Percentiles rank a stretch among this genome's conserved stretches.
Evolutionary conservation across 2,113 vertebrate species (phyloP).

Genomic region (Gasterosteus aculeatus): DNA sequence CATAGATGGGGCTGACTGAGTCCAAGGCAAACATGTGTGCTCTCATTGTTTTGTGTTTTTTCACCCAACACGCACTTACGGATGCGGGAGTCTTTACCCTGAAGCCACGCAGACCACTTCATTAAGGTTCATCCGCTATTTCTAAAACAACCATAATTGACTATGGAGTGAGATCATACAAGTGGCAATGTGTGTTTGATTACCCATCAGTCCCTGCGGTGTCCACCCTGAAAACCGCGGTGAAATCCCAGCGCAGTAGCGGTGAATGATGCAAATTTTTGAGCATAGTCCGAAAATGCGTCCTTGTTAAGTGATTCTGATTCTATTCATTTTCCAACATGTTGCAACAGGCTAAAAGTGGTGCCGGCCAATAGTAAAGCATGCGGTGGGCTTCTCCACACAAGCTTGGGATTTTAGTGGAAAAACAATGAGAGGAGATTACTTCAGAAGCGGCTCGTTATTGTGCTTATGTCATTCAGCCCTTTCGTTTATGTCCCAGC

Average conservation of each 20-base stretch:
- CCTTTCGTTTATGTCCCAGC: background rate
- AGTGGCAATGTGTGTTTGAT: background rate
- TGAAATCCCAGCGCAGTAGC: background rate
- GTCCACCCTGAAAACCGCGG: background rate
- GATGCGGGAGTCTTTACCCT: slow-evolving; percentile 2
- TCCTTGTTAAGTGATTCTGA: background rate
- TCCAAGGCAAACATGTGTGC: slow-evolving; percentile 28
- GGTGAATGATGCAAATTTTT: background rate
- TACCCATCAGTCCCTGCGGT: background rate
- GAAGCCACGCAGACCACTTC: background rate
- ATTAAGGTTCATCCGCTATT: background rate
- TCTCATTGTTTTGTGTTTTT: background rate
- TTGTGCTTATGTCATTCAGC: background rate
- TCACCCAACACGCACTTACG: background rate
- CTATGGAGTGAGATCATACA: background rate
- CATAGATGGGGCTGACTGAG: slow-evolving; percentile 27
- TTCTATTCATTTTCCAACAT: background rate
- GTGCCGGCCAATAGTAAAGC: background rate
- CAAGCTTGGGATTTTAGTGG: background rate
- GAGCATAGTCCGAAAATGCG: background rate
- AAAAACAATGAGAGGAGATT: background rate
- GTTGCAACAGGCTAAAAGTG: background rate
- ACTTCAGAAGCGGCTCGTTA: no score
- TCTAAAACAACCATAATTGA: slow-evolving; percentile 1
- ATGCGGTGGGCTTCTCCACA: background rate